A percentile compares a stretch with the other conserved stretches of the same genome.
These are phyloP conservation scores for Panagrolaimus sp. DNA, from an alignment of 1,140 invertebrate genomes.

Conservation along the genomic window DNA sequence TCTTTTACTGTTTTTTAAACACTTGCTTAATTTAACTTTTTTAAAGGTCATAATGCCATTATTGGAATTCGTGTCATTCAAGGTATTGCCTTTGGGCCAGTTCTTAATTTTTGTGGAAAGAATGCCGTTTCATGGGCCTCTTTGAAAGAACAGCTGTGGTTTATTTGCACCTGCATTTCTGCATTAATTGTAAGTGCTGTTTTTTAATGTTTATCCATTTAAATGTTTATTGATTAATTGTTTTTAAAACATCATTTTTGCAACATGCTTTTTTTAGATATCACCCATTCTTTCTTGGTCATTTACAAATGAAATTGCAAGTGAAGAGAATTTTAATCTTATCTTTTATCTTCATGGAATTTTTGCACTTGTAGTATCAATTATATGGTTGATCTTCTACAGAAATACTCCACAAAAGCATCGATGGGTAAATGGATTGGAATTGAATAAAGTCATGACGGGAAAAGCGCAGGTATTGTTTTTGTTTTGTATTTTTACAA, in stretches of 20 bases:
- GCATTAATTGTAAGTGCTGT: slow-evolving; percentile 25
- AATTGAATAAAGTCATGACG: slow-evolving; percentile 41
- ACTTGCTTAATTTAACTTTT: not conserved
- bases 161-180: slow-evolving; percentile 29
- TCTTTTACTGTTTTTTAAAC: not conserved
- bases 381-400: slow-evolving; percentile 49
- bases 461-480: slow-evolving; percentile 29
- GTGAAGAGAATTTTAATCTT: not conserved
- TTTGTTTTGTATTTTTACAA: too few species aligned
- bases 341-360: slow-evolving; percentile 23
- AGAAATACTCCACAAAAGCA: slow-evolving; percentile 39
- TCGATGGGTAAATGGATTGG: slow-evolving; percentile 37
- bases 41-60: not conserved
- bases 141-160: slow-evolving; percentile 40
- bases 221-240: too few species aligned
- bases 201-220: not conserved
- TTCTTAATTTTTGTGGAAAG: slow-evolving; percentile 33
- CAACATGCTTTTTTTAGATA: slow-evolving; percentile 37
- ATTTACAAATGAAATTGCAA: slow-evolving; percentile 21
- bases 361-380: slow-evolving; percentile 23
- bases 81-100: slow-evolving; percentile 20
- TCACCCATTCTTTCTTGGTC: slow-evolving; percentile 40
- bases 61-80: not conserved
- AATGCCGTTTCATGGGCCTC: slow-evolving; percentile 40
- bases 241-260: too few species aligned